Evolutionary conservation across 2,888 invertebrate genomes (phyloP).

Genomic region (Acleris sparsana): DNA sequence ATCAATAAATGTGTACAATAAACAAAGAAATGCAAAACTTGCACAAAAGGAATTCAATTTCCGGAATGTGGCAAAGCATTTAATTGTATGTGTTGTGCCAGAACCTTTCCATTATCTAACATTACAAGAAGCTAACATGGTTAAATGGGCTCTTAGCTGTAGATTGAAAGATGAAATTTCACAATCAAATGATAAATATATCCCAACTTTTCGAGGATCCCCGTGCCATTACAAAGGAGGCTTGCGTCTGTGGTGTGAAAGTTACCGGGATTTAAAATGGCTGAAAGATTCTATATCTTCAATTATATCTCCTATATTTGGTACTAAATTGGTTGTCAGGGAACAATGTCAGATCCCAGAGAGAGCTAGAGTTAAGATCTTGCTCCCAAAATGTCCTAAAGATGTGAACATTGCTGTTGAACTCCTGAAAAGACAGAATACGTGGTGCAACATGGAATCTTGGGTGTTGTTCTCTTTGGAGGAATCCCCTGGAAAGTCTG

Average conservation of each 20-base stretch:
- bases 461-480: conserved; percentile 20
- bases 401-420: conserved; percentile 1
- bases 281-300: conserved; percentile 10
- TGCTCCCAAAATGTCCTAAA: neutral
- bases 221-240: conserved; percentile 21
- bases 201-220: conserved; percentile 21
- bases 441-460: conserved; percentile 20
- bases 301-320: conserved; percentile 14
- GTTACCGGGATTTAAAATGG: conserved; percentile 31
- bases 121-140: conserved; percentile 15
- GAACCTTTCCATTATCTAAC: conserved; percentile 25
- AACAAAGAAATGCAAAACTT: neutral
- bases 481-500: neutral
- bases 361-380: conserved; percentile 11
- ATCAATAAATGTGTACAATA: conserved; percentile 2
- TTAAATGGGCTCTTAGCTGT: conserved; percentile 14
- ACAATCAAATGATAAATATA: conserved; percentile 8
- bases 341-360: conserved; percentile 8
- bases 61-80: conserved; percentile 12
- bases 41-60: neutral
- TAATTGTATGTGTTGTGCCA: conserved; percentile 15
- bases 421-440: conserved; percentile 22
- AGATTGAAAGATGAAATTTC: conserved; percentile 9
- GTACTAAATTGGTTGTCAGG: conserved; percentile 5
- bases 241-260: conserved; percentile 24